Evolutionary conservation across 2,797 vertebrate species (phyloP).

Genomic region (Xiphophorus birchmanni): DNA sequence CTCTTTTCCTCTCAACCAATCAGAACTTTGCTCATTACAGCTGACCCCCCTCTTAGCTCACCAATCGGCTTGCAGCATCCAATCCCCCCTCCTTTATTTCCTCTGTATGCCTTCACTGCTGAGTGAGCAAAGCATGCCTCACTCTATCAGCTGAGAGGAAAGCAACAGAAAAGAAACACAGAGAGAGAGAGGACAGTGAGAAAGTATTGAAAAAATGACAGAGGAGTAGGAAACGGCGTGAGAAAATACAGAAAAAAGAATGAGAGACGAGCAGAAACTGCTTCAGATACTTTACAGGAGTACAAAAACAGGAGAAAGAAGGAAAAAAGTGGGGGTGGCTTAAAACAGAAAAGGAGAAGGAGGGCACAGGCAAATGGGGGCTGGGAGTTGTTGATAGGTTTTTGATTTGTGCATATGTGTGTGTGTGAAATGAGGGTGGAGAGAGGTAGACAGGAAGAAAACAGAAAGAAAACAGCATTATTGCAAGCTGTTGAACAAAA

Average conservation of each 20-base stretch:
- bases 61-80: conserved; percentile 65
- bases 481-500: conserved; percentile 43
- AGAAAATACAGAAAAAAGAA: conserved; percentile 18
- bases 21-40: conserved; percentile 40
- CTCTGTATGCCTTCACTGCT: conserved; percentile 79
- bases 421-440: conserved; percentile 57
- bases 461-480: conserved; percentile 31
- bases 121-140: conserved; percentile 81
- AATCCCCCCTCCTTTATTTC: conserved; percentile 24
- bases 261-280: conserved; percentile 35
- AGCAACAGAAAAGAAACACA: conserved; percentile 65
- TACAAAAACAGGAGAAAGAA: conserved; percentile 56
- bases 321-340: conserved; percentile 35
- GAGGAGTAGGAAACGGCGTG: conserved; percentile 38
- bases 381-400: conserved; percentile 65
- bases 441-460: conserved; percentile 66
- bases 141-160: conserved; percentile 84
- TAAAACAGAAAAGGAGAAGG: conserved; percentile 42
- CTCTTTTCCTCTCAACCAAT: conserved; percentile 63
- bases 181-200: conserved; percentile 30
- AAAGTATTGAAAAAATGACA: conserved; percentile 42
- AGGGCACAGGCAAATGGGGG: conserved; percentile 54
- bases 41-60: conserved; percentile 58
- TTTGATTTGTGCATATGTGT: conserved; percentile 66
- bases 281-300: conserved; percentile 63